Evolutionary conservation across 2,113 vertebrate genomes (phyloP), one percentile per base, ranked within the genome.

Genomic region (Tachuris rubrigastra): DNA sequence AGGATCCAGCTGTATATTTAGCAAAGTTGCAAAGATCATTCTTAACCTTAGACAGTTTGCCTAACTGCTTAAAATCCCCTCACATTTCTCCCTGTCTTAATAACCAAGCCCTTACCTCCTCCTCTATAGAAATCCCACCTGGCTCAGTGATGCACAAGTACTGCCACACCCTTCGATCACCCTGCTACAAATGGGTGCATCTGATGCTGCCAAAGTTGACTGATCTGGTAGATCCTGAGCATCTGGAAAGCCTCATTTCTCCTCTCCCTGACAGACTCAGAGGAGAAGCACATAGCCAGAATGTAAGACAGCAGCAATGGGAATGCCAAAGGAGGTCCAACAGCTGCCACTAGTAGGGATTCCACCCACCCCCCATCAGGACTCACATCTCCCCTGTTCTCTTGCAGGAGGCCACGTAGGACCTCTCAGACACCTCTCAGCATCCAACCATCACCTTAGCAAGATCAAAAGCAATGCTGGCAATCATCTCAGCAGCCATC

Each of bases 371-470:
- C 20, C 5, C 9, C 6, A 25, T 37, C 86, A 84, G n/a, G 33
- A 50, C 37, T 62, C 2, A 1, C 39, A 12, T 5, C 60, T 81
- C 30, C 35, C 52, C 16, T 12, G 5, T 2, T 35, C 30, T 80
- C 67, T 76, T 1, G 0, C 21, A 56, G 55, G 1, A 77, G 20
- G 55, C 17, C 27, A 39, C 3, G 0, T 5, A 7, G 3, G 10
- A 55, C 31, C 37, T 66, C 56, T 50, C 35, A 22, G n/a, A 55
- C 11, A 41, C 19, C 55, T 66, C 7, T 2, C 31, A 92, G 41
- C 58, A 83, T 5, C 31, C 49, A 65, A 53, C 11, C 30, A 50
- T 35, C 31, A 58, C 5, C 58, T 62, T 2, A 39, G 37, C 53
- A 74, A 74, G 27, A n/a, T 66, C 35, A 52, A 42, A 83, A 66